Percentiles rank a stretch among this genome's conserved stretches.
phyloP scores from a whole-genome alignment of 30 jellyfish, hydroid and myxozoan species.

The Nemopilema nomurai region DNA sequence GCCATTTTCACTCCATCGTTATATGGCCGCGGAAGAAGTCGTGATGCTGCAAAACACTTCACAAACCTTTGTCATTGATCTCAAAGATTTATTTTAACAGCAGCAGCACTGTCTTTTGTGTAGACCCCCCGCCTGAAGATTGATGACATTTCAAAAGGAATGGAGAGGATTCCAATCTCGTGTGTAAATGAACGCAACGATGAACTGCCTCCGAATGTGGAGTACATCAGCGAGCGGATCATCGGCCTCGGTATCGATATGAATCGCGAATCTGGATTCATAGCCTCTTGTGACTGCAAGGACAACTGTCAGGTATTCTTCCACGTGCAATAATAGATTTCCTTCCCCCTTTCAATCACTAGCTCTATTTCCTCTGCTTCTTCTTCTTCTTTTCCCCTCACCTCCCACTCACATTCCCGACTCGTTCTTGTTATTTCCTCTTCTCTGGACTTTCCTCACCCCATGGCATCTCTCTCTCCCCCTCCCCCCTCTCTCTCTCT shows the following conservation, averaged over 20 bases:
- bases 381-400: too few species aligned
- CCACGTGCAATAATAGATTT: background rate
- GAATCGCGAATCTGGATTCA: slow-evolving; percentile 84
- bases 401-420: too few species aligned
- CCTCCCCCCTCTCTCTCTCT: too few species aligned
- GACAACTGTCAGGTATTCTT: slow-evolving; percentile 83
- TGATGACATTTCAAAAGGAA: slow-evolving; percentile 81
- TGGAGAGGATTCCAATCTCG: slow-evolving; percentile 60
- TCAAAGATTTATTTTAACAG: background rate
- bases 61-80: too few species aligned
- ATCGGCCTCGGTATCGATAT: slow-evolving; percentile 64
- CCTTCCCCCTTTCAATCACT: too few species aligned
- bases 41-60: too few species aligned
- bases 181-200: slow-evolving; percentile 78
- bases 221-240: slow-evolving; percentile 58
- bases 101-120: background rate
- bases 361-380: too few species aligned
- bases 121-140: slow-evolving; percentile 52
- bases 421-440: too few species aligned
- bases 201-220: slow-evolving; percentile 79
- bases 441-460: too few species aligned
- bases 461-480: too few species aligned
- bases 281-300: slow-evolving; percentile 81
- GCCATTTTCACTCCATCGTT: too few species aligned
- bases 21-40: too few species aligned